Evolutionary conservation across 2,888 invertebrate species (phyloP).

Genomic region (Apantesis nais): DNA sequence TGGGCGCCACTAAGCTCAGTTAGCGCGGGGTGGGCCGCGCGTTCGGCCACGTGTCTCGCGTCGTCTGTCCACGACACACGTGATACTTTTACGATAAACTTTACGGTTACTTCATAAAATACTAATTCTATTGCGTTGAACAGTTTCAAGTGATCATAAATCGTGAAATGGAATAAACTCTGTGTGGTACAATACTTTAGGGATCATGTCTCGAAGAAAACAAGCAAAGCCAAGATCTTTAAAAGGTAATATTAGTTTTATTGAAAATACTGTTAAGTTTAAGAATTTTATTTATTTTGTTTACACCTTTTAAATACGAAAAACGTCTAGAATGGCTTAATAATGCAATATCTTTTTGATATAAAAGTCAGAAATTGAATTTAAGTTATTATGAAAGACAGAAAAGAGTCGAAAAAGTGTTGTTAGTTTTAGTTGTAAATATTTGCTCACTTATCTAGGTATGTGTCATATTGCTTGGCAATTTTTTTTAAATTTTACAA

Average conservation of each 20-base stretch:
- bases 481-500: no score
- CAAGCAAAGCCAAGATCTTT: constrained; percentile 90
- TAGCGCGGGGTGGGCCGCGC: constrained; percentile 76
- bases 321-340: background rate
- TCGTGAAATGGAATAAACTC: constrained; percentile 35
- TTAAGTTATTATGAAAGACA: background rate
- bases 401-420: background rate
- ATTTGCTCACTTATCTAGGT: background rate
- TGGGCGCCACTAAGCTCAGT: constrained; percentile 82
- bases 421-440: background rate
- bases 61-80: constrained; percentile 35
- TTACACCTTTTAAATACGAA: background rate
- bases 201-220: constrained; percentile 88
- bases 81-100: constrained; percentile 68
- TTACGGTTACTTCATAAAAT: constrained; percentile 46
- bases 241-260: constrained; percentile 85
- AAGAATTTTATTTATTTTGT: background rate
- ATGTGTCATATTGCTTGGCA: background rate
- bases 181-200: constrained; percentile 37
- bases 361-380: background rate
- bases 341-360: background rate
- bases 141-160: constrained; percentile 37
- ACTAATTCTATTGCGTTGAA: constrained; percentile 23
- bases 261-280: background rate
- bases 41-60: constrained; percentile 62